Conservation (phyloP, 2,113 vertebrate genomes). For the Pseudonaja textilis region DNA sequence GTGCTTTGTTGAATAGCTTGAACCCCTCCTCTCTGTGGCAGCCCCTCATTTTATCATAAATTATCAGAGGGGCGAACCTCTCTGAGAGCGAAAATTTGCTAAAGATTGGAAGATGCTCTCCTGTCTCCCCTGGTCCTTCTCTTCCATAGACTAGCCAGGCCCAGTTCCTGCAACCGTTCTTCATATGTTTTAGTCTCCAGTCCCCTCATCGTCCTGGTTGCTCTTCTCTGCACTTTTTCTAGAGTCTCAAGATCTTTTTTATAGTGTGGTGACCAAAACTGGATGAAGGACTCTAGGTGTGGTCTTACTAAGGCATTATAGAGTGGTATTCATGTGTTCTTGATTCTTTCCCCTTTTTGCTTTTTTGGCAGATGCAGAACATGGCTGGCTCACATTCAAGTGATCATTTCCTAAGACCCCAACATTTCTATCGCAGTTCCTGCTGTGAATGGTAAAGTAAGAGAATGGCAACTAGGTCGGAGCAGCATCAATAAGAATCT, state of each 20-base stretch:
- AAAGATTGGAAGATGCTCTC: not conserved
- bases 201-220: not conserved
- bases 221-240: not conserved
- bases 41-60: not conserved
- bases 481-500: not conserved
- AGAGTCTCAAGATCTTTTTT: not conserved
- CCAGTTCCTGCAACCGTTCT: not conserved
- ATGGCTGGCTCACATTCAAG: not conserved
- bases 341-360: not conserved
- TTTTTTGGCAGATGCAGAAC: not conserved
- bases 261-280: not conserved
- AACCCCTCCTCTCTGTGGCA: not conserved
- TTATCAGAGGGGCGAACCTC: too few species aligned
- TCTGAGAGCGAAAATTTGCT: too few species aligned
- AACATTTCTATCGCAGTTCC: not conserved
- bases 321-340: not conserved
- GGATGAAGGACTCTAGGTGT: not conserved
- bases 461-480: not conserved
- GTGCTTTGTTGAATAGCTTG: not conserved
- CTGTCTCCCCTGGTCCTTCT: not conserved
- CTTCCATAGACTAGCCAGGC: rapidly evolving
- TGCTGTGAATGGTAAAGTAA: not conserved
- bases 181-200: not conserved
- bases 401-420: not conserved
- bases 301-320: not conserved